Conservation (phyloP, 1,140 invertebrate genomes). For the Odontomachus brunneus region DNA sequence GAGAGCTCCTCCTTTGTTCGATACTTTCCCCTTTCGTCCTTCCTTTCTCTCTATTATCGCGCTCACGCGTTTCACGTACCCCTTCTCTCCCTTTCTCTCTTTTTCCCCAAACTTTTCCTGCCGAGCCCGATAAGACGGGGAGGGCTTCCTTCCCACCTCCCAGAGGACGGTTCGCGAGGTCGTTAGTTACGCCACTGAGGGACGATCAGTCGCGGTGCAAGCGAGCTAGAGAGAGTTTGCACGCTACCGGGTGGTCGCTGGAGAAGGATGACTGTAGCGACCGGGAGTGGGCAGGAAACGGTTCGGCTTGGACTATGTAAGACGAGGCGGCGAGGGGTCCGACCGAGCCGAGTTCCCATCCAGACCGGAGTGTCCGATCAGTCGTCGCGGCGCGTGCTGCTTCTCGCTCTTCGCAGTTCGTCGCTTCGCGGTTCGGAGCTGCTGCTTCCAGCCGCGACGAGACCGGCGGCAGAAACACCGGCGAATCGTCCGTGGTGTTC, state of each 20-base stretch:
- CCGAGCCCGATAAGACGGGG: no score
- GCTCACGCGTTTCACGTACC: not conserved
- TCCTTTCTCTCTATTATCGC: not conserved
- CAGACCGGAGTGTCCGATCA: conserved; percentile 75
- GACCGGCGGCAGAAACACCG: no score
- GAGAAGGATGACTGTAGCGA: conserved; percentile 58
- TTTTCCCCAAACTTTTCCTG: no score
- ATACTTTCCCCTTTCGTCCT: not conserved
- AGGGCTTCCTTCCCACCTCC: no score
- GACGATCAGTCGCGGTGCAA: conserved; percentile 23
- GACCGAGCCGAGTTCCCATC: conserved; percentile 68
- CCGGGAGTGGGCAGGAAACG: conserved; percentile 71
- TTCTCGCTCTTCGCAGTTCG: not conserved
- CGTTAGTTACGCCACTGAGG: conserved; percentile 29
- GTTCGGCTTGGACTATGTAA: conserved; percentile 70
- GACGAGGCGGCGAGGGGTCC: conserved; percentile 73
- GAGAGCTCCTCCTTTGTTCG: not conserved
- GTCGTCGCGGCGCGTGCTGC: conserved; percentile 73
- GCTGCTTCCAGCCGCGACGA: no score
- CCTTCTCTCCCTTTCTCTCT: not conserved
- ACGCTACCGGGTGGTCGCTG: conserved; percentile 9
- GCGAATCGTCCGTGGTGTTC: no score
- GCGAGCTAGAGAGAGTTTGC: conserved; percentile 50
- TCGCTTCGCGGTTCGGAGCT: not conserved
- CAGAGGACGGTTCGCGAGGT: not conserved